Conservation (phyloP, 2,888 invertebrate species). For the Xestoiulus laeticollis region DNA sequence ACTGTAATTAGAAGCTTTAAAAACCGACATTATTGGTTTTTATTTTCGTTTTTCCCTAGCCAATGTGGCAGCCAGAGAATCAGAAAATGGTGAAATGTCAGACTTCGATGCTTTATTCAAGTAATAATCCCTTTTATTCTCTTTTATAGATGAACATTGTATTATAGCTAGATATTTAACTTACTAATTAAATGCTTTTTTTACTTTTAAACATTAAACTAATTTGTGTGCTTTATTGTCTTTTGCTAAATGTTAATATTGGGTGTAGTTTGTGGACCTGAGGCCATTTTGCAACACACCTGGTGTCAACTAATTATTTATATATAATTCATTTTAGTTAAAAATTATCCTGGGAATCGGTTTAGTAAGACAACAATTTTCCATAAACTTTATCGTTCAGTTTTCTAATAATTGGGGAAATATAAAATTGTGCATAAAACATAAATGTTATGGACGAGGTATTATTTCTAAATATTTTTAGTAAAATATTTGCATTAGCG, state of each 20-base stretch:
- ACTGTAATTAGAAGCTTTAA: neutral
- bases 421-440: no score
- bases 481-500: no score
- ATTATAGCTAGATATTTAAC: neutral
- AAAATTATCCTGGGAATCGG: no score
- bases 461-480: no score
- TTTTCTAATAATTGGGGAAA: no score
- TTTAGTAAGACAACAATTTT: no score
- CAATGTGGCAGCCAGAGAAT: neutral
- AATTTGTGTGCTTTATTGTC: neutral
- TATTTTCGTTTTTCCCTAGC: neutral
- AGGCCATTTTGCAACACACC: no score
- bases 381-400: no score
- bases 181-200: constrained; percentile 28
- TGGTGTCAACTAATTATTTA: no score
- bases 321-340: no score
- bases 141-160: neutral
- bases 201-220: neutral
- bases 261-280: no score
- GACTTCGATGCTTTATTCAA: neutral
- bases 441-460: no score
- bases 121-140: neutral
- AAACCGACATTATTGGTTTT: neutral
- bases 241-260: neutral
- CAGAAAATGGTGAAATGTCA: neutral